Evolutionary conservation across 1,140 invertebrate genomes (phyloP), one percentile per base, ranked within the genome.

Genomic region (Achatina immaculata): DNA sequence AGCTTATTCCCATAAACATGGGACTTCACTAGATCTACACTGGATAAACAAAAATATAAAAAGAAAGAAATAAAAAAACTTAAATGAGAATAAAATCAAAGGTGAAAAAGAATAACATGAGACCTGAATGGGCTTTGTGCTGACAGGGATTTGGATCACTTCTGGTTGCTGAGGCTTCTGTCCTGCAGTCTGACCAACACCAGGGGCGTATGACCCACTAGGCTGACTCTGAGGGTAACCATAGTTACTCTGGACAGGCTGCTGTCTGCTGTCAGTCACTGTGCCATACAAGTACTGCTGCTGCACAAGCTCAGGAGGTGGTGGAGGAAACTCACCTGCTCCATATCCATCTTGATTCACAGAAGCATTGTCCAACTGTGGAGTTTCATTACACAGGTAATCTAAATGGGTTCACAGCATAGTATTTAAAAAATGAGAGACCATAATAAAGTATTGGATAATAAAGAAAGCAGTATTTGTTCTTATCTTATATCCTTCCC

Each of bases 211-310:
- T 1, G 85, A 82, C 16, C 51, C 62, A 68, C 73, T 72, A 69
- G 73, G 83, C 74, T 86, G 83, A 40, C 83, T 82, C 48, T 81
- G 77, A 31, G 83, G 81, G 45, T 80, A 76, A 16, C 83, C 85
- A 51, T 84, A 78, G 69, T 82, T 84, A 40, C 80, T 82, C 55
- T 85, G 86, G 11, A 87, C 78, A 21, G 84, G 85, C 78, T 88
- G 87, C 71, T 88, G 87, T n/a, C 85, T 65, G 78, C 85, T 87
- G 75, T 88, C 86, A 24, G 87, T 87, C 38, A 88, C 84, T 6
- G 85, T 86, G 24, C 88, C 88, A 68, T 89, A 89, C 55, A 89
- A 81, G 62, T 87, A 89, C 75, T 89, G 88, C 66, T 89, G 88
- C 75, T 90, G 88, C 14, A 89, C 80, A 4, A 89, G 71, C 77